These are phyloP conservation scores for Vidua chalybeata DNA, from an alignment of 2,113 vertebrate species.

Conservation along the genomic window DNA sequence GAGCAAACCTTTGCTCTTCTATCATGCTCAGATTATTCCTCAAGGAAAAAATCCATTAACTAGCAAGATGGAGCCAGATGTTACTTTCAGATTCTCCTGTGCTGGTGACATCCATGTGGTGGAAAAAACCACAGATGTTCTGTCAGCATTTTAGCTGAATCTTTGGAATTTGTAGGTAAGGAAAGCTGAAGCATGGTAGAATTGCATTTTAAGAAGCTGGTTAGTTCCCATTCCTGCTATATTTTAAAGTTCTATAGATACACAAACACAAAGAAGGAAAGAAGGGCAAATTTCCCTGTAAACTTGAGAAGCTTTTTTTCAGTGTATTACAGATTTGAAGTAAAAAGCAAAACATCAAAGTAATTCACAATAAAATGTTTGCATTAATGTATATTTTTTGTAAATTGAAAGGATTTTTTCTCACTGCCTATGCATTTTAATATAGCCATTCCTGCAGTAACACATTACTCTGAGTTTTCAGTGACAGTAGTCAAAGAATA, in stretches of 20 bases:
- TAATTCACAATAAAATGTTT: not conserved
- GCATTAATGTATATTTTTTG: not conserved
- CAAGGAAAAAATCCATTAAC: not conserved
- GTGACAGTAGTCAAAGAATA: not conserved
- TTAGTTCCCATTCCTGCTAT: not conserved
- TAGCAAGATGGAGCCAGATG: not conserved
- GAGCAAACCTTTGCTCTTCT: not conserved
- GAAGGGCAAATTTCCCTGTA: not conserved
- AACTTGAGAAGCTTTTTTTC: not conserved
- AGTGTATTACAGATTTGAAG: not conserved
- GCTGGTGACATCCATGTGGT: not conserved
- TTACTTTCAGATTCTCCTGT: not conserved
- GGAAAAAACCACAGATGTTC: not conserved
- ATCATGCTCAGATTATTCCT: not conserved
- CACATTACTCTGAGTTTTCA: not conserved
- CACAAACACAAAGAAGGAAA: not conserved
- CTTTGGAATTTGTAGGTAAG: not conserved
- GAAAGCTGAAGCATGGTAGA: not conserved
- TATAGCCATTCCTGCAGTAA: not conserved
- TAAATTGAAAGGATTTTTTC: not conserved
- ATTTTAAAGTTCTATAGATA: not conserved
- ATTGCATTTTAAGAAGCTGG: not conserved
- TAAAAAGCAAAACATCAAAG: not conserved
- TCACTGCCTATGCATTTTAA: not conserved
- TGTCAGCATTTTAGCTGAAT: not conserved